phyloP scores from a whole-genome alignment of 2,113 vertebrate genomes.

The Zonotrichia leucophrys region DNA sequence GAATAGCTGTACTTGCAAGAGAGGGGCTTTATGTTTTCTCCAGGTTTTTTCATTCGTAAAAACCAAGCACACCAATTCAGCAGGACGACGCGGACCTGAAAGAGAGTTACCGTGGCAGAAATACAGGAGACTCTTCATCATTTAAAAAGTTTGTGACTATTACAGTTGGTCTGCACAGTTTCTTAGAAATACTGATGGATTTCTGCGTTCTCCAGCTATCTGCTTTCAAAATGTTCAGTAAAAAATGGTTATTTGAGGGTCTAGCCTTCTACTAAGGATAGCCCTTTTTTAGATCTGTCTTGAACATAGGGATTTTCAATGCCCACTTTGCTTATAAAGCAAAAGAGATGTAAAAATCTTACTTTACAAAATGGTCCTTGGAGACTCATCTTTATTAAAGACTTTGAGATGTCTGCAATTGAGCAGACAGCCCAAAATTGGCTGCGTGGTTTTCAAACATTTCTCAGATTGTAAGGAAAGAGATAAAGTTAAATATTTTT shows the following conservation, averaged over 20 bases:
- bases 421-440: neutral
- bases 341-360: neutral
- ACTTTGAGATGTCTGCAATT: neutral
- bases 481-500: neutral
- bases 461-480: neutral
- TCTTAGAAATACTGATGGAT: neutral
- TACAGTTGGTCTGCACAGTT: neutral
- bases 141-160: neutral
- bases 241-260: neutral
- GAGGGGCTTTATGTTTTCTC: slow-evolving; percentile 75
- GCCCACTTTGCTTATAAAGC: neutral
- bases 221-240: neutral
- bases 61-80: slow-evolving; percentile 92
- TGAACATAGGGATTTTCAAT: neutral
- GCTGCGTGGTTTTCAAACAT: neutral
- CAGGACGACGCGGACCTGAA: slow-evolving; percentile 76
- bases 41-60: slow-evolving; percentile 87
- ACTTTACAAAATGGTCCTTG: neutral
- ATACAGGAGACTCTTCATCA: neutral
- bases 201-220: neutral
- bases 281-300: neutral
- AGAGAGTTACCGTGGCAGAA: neutral
- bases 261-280: neutral
- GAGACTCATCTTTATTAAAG: neutral
- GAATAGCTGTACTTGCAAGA: slow-evolving; percentile 77